These are phyloP conservation scores for Hyperoplus lanceolatus DNA, from an alignment of 2,797 vertebrate genomes.

Conservation along the genomic window DNA sequence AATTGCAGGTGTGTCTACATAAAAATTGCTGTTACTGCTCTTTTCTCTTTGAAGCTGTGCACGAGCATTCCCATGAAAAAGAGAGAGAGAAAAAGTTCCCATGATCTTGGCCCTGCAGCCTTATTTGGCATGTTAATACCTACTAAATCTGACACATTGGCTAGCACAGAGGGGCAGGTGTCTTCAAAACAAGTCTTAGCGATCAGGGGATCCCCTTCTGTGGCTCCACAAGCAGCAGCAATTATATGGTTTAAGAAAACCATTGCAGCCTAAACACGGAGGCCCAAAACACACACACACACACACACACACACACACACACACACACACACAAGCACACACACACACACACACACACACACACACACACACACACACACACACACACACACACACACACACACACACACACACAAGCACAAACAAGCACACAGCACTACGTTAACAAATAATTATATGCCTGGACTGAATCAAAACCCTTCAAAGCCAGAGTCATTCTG, in stretches of 20 bases:
- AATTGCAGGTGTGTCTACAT: constrained; percentile 18
- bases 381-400: constrained; percentile 23
- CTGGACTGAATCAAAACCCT: constrained; percentile 26
- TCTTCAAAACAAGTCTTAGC: constrained; percentile 69
- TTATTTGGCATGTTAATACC: constrained; percentile 71
- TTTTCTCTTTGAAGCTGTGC: constrained; percentile 24
- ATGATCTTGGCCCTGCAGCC: constrained; percentile 66
- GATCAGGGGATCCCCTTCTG: constrained; percentile 60
- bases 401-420: constrained; percentile 23
- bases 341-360: not conserved
- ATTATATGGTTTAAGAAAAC: constrained; percentile 79
- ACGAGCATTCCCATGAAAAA: constrained; percentile 63
- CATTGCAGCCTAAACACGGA: constrained; percentile 75
- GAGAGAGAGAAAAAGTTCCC: constrained; percentile 66
- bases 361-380: constrained; percentile 3
- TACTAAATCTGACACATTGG: constrained; percentile 68
- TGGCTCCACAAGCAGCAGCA: constrained; percentile 60
- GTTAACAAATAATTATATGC: constrained; percentile 65
- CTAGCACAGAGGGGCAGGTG: constrained; percentile 79
- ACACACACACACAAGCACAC: constrained; percentile 50
- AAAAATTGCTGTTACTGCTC: constrained; percentile 47
- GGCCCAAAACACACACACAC: constrained; percentile 60
- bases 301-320: constrained; percentile 27
- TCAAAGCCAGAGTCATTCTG: not conserved
- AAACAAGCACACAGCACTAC: constrained; percentile 36